A percentile compares a stretch with the other conserved stretches of the same genome.
Conservation (phyloP, 2,797 vertebrate genomes). For the Coreius guichenoti region DNA sequence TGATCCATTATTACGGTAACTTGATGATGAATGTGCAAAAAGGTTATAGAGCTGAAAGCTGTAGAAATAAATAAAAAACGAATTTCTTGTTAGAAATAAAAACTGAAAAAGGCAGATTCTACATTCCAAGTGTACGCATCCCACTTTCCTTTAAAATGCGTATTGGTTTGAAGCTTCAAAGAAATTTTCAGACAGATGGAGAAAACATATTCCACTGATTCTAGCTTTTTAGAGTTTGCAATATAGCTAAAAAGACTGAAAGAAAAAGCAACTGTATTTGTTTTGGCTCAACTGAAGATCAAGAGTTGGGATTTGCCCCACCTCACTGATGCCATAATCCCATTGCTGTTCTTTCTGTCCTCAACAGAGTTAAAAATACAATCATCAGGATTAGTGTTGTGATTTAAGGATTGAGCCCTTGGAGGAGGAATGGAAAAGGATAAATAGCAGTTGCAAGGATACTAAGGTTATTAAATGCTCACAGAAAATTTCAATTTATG, state of each 20-base stretch:
- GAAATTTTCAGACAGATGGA: not conserved
- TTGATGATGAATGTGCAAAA: constrained; percentile 7
- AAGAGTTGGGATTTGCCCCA: constrained; percentile 71
- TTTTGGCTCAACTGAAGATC: constrained; percentile 71
- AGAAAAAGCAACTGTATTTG: constrained; percentile 47
- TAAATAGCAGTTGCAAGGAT: constrained; percentile 59
- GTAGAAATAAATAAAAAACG: not conserved
- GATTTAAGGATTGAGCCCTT: constrained; percentile 78
- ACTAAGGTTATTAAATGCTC: constrained; percentile 60
- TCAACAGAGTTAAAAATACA: constrained; percentile 84
- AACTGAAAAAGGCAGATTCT: not conserved
- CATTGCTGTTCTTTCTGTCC: constrained; percentile 80
- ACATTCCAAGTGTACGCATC: not conserved
- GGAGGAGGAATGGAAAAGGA: constrained; percentile 63
- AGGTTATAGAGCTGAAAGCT: not conserved
- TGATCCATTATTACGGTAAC: constrained; percentile 67
- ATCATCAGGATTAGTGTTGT: constrained; percentile 79
- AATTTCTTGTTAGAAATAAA: not conserved
- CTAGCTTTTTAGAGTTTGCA: constrained; percentile 9
- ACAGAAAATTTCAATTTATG: constrained; percentile 28
- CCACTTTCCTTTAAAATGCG: not conserved
- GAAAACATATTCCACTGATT: constrained; percentile 29
- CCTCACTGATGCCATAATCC: constrained; percentile 80
- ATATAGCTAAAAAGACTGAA: constrained; percentile 50
- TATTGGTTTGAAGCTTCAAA: constrained; percentile 7